phyloP scores from a whole-genome alignment of 2,888 invertebrate species.

The Ormyrus nitidulus region DNA sequence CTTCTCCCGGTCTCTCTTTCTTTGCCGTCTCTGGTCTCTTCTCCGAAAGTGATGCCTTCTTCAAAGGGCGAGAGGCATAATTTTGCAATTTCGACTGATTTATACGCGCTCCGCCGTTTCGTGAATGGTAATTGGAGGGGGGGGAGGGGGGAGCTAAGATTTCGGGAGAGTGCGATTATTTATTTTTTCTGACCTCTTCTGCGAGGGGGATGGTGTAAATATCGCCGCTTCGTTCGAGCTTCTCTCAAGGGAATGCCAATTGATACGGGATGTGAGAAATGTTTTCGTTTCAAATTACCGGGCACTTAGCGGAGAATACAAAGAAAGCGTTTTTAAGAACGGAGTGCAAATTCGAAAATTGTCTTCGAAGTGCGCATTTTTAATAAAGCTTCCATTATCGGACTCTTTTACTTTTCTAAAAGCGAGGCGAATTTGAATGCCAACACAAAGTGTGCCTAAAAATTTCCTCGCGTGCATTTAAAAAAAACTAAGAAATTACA shows the following conservation, averaged over 20 bases:
- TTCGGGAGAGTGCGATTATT: slow-evolving; percentile 9
- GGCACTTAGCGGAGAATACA: not conserved
- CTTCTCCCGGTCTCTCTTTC: not conserved
- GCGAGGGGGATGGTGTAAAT: too few species aligned
- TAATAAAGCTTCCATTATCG: too few species aligned
- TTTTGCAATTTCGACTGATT: slow-evolving; percentile 52
- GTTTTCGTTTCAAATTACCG: not conserved
- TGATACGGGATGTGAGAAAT: not conserved
- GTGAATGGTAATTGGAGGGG: slow-evolving; percentile 66
- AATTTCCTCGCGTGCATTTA: too few species aligned
- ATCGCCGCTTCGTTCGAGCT: too few species aligned
- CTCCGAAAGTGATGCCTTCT: not conserved
- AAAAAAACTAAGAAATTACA: too few species aligned
- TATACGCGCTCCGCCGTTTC: slow-evolving; percentile 9
- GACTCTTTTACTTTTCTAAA: too few species aligned
- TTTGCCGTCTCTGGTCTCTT: not conserved
- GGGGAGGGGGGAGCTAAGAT: too few species aligned
- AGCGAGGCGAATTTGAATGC: too few species aligned
- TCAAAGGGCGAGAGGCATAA: slow-evolving; percentile 32
- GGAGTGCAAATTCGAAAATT: too few species aligned
- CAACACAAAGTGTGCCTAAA: too few species aligned
- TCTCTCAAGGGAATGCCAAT: too few species aligned
- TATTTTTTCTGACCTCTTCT: not conserved
- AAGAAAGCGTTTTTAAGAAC: slow-evolving; percentile 2
- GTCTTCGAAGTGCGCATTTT: too few species aligned